A percentile compares a stretch with the other conserved stretches of the same genome.
Evolutionary conservation across 2,888 invertebrate species (phyloP).

Genomic region (Frankliniella fusca): DNA sequence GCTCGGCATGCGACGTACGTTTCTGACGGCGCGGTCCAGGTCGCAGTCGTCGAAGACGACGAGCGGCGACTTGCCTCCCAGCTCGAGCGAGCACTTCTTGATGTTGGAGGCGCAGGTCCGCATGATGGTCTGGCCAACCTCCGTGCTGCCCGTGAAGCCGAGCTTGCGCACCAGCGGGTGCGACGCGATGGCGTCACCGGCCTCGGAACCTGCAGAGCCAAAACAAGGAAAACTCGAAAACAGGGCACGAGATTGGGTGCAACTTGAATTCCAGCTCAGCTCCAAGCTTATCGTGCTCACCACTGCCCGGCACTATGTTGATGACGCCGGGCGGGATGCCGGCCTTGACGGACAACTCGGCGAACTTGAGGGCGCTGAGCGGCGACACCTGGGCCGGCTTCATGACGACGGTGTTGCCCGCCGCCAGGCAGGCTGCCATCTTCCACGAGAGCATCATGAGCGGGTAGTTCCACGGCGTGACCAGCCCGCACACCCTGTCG

Average conservation of each 20-base stretch:
- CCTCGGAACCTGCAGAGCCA: conserved; percentile 56
- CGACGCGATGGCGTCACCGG: conserved; percentile 82
- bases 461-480: conserved; percentile 98
- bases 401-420: conserved; percentile 93
- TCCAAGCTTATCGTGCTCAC: too few relatives aligned
- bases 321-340: conserved; percentile 94
- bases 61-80: conserved; percentile 94
- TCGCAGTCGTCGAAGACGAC: conserved; percentile 93
- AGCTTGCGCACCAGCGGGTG: conserved; percentile 84
- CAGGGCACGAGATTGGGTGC: not conserved
- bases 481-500: conserved; percentile 77
- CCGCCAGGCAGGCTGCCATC: conserved; percentile 94
- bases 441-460: conserved; percentile 99
- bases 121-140: conserved; percentile 89
- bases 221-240: not conserved
- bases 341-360: conserved; percentile 82
- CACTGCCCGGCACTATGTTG: conserved; percentile 84
- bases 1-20: conserved; percentile 51
- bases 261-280: too few relatives aligned
- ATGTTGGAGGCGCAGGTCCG: conserved; percentile 84
- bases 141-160: conserved; percentile 95
- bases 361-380: conserved; percentile 90
- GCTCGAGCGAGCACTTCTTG: conserved; percentile 90
- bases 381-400: conserved; percentile 93
- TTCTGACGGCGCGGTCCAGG: conserved; percentile 84